phyloP scores from a whole-genome alignment of 2,888 invertebrate species.

The Dilophus febrilis region DNA sequence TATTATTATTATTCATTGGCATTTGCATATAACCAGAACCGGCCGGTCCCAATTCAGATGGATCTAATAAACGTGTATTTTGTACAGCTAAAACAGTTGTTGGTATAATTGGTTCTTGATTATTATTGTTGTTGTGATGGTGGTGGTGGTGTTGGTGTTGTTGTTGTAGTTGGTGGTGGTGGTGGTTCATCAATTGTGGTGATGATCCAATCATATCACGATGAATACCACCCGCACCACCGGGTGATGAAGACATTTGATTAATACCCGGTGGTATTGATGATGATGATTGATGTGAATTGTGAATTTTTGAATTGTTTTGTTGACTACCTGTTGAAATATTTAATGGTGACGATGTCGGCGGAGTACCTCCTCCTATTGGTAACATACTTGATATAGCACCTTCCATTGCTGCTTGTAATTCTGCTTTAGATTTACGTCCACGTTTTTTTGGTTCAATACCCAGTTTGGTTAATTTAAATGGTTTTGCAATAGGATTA shows the following conservation, averaged over 20 bases:
- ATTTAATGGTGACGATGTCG: not conserved
- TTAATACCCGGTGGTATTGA: not conserved
- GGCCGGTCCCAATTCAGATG: conserved; percentile 3
- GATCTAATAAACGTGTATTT: conserved; percentile 5
- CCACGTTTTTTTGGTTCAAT: conserved; percentile 23
- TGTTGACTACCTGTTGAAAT: not conserved
- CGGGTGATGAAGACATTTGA: not conserved
- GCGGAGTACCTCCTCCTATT: not conserved
- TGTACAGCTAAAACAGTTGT: conserved; percentile 9
- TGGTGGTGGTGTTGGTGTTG: no score
- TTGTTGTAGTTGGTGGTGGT: not conserved
- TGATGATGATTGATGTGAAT: not conserved
- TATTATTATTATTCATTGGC: not conserved
- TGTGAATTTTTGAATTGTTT: no score
- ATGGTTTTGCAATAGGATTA: conserved; percentile 3
- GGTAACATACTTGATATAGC: not conserved
- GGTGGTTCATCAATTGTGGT: no score
- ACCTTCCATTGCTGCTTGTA: not conserved
- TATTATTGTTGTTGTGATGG: not conserved
- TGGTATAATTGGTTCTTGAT: conserved; percentile 7
- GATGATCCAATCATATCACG: not conserved
- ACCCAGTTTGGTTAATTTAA: not conserved
- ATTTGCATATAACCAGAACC: not conserved
- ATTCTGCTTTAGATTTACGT: conserved; percentile 17
- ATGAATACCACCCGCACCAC: not conserved